Conservation (phyloP, 2,797 vertebrate genomes). For the Phalloptychus januarius region DNA sequence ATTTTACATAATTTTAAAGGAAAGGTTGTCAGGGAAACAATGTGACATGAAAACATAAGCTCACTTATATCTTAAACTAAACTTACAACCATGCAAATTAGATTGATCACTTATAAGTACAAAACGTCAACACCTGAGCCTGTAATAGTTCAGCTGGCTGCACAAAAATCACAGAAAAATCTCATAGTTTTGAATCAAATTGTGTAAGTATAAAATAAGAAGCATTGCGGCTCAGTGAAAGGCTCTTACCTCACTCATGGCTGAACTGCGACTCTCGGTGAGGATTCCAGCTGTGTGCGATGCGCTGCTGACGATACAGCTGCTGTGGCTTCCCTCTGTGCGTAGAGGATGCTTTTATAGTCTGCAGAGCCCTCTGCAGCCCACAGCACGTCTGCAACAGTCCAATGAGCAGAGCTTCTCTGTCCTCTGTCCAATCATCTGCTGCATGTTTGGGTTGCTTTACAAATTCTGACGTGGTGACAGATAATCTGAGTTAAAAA, state of each 20-base stretch:
- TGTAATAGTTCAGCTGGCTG: not conserved
- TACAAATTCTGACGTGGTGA: not conserved
- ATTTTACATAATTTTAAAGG: not conserved
- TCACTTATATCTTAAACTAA: not conserved
- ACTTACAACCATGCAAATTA: not conserved
- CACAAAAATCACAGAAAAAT: not conserved
- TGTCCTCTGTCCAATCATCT: conserved; percentile 5
- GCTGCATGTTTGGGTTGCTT: not conserved
- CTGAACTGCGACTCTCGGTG: conserved; percentile 36
- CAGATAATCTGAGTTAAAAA: not conserved
- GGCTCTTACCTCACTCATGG: conserved; percentile 82
- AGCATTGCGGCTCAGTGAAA: not conserved
- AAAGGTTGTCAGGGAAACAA: not conserved
- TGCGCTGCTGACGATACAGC: conserved; percentile 9
- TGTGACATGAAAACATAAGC: not conserved
- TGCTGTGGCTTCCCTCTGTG: not conserved
- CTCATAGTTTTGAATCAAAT: not conserved
- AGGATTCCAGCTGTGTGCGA: conserved; percentile 27
- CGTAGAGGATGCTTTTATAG: conserved; percentile 70
- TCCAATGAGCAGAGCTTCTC: conserved; percentile 66
- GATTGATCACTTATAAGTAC: not conserved
- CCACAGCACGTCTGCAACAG: conserved; percentile 52
- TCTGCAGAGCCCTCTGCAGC: conserved; percentile 44
- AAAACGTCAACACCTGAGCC: not conserved
- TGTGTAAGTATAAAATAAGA: not conserved